Conservation (phyloP, 2,113 vertebrate species). For the Antechinus flavipes region DNA sequence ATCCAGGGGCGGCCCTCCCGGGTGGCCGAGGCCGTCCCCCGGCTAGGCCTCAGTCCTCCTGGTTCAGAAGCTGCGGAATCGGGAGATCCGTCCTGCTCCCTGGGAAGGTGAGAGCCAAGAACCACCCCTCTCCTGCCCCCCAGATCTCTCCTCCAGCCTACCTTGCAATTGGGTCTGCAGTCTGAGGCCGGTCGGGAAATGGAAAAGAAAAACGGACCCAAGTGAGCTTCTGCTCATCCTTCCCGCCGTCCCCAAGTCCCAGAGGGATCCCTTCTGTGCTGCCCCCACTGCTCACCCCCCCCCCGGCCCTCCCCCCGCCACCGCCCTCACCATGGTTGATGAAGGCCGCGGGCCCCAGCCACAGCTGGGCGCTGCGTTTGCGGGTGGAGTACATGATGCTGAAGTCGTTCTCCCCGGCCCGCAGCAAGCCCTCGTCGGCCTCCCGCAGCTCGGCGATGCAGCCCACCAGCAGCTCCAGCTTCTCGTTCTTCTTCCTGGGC, state of each 20-base stretch:
- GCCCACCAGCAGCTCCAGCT: constrained; percentile 89
- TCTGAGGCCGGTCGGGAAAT: constrained; percentile 79
- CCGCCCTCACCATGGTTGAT: constrained; percentile 92
- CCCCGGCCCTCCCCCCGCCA: fast-evolving
- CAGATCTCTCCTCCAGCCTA: constrained; percentile 71
- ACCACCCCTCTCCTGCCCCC: neutral
- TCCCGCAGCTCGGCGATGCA: constrained; percentile 93
- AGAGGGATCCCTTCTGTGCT: no score
- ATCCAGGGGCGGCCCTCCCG: neutral
- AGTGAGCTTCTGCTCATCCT: neutral
- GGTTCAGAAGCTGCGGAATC: neutral
- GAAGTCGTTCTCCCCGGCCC: constrained; percentile 93
- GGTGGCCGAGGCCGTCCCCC: neutral
- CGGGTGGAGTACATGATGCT: constrained; percentile 97
- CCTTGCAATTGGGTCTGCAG: constrained; percentile 96
- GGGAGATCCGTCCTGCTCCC: neutral
- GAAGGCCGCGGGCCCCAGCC: constrained; percentile 94
- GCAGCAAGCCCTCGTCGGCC: constrained; percentile 88
- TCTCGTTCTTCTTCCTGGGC: constrained; percentile 86
- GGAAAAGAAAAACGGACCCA: neutral
- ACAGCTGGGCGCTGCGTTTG: constrained; percentile 93
- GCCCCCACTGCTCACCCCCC: no score
- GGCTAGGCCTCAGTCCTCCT: no score
- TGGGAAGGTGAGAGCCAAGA: neutral
- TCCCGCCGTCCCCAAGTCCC: fast-evolving